A percentile compares a stretch with the other conserved stretches of the same genome.
Conservation (phyloP, 2,113 vertebrate species). For the Cariama cristata region DNA sequence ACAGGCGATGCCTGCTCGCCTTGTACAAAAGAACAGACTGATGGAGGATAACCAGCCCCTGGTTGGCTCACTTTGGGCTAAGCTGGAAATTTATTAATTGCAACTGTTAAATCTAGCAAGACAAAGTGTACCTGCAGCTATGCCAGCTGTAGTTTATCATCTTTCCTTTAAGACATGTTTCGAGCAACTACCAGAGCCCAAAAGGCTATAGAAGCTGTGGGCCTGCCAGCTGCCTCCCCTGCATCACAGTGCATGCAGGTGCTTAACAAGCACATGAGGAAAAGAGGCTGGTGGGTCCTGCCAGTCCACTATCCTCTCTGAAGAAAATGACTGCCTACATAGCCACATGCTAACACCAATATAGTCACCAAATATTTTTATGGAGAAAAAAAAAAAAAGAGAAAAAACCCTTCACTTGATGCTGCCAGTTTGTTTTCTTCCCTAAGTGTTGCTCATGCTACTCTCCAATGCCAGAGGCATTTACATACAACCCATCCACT, state of each 20-base stretch:
- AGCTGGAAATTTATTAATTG: neutral
- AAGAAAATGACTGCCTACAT: neutral
- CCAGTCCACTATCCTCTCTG: neutral
- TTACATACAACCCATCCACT: slow-evolving; percentile 45
- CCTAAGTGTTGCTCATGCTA: slow-evolving; percentile 41
- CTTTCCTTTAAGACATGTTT: neutral
- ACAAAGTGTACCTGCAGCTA: neutral
- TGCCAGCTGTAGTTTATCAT: neutral
- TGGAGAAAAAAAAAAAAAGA: neutral
- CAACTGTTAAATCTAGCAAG: neutral
- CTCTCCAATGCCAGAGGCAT: slow-evolving; percentile 27
- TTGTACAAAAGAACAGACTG: neutral
- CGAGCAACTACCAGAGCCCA: neutral
- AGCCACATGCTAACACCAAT: neutral
- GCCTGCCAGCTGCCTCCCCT: neutral
- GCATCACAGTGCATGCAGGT: neutral
- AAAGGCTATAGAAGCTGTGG: neutral
- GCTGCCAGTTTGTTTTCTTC: slow-evolving; percentile 51
- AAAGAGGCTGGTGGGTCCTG: fast-evolving
- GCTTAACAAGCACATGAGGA: no score
- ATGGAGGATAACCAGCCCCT: neutral
- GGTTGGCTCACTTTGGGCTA: neutral
- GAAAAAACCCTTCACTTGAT: neutral
- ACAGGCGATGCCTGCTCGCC: fast-evolving
- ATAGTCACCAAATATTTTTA: neutral